Conservation (phyloP, 2,888 invertebrate genomes). For the Parnassius smintheus region DNA sequence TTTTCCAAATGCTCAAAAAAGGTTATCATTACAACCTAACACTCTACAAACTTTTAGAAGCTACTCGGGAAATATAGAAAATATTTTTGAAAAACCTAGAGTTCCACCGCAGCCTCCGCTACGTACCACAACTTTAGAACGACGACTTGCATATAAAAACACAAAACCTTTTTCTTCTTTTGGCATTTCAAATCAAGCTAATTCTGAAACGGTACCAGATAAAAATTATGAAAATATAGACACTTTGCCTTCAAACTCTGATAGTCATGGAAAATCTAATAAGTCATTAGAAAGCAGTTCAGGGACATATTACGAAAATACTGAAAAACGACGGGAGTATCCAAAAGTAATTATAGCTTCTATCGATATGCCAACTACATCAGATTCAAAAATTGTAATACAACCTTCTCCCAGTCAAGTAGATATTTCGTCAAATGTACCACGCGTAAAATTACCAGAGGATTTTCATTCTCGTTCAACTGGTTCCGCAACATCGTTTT, state of each 20-base stretch:
- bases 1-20: slow-evolving; percentile 81
- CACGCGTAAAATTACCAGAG: slow-evolving; percentile 75
- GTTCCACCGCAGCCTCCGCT: slow-evolving; percentile 88
- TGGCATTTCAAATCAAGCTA: slow-evolving; percentile 45
- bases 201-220: slow-evolving; percentile 39
- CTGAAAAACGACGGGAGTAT: slow-evolving; percentile 51
- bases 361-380: slow-evolving; percentile 60
- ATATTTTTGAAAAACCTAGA: slow-evolving; percentile 58
- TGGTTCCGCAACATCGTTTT: slow-evolving; percentile 61
- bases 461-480: slow-evolving; percentile 63
- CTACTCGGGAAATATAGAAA: slow-evolving; percentile 51
- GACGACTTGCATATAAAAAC: slow-evolving; percentile 73
- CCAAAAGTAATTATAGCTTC: slow-evolving; percentile 79
- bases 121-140: slow-evolving; percentile 85
- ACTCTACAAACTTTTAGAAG: slow-evolving; percentile 65
- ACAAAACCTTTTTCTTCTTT: slow-evolving; percentile 68
- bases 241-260: slow-evolving; percentile 9
- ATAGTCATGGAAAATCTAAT: slow-evolving; percentile 29
- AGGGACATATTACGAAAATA: slow-evolving; percentile 32
- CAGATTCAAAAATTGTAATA: slow-evolving; percentile 83
- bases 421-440: slow-evolving; percentile 61
- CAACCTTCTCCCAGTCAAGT: slow-evolving; percentile 75
- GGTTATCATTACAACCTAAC: slow-evolving; percentile 84
- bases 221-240: slow-evolving; percentile 67
- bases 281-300: slow-evolving; percentile 48